Base-by-base conservation (phyloP, 2,888 invertebrate species). In the Xanthorhoe designata region DNA sequence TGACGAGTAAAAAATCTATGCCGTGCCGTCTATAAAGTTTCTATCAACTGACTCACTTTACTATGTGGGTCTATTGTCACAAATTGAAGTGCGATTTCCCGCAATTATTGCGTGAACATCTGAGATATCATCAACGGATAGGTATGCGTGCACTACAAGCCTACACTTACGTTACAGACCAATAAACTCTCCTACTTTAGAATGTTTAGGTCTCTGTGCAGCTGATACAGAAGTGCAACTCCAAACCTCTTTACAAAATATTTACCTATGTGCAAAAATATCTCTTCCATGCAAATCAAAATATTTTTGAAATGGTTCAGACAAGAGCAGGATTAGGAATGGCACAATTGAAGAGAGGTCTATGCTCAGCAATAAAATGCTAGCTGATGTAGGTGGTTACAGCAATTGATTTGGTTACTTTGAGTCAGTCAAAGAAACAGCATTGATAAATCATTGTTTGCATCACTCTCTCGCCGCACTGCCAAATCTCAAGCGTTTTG, bases 71-170 rank as follows among this genome's bases (percentile, higher is more conserved):
- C 64, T 61, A 58, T 57, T 64, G 64, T 64, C 61, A 64, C 60
- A 58, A 64, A 61, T 68, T 53, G 57, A 57, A 53, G 61, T 54
- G 64, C 58, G 50, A 64, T 64, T 64, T 64, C 64, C 64, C 64
- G 61, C 17, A 53, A 57, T 35, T 54, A 53, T 67, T 68, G 68
- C 68, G 68, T 68, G 68, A 58, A 68, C 57, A 61, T 64, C 47
- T 8, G 42, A 64, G 61, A 64, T 64, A 68, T 61, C 52, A 68
- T 68, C 68, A 60, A 55, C 60, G 55, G 38, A 17, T 57, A 68
- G 38, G 19, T 57, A 68, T 64, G 61, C 68, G 68, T 61, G 68
- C 55, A 51, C 50, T 29, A 13, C 32, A 50, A 50, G 45, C 19
- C 56, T 52, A 32, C 24, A 61, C 61, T 68, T 61, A 45, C 61